Percentiles rank a stretch among this genome's conserved stretches.
Conservation (phyloP, 1,140 invertebrate species). For the Drosophila simulans region DNA sequence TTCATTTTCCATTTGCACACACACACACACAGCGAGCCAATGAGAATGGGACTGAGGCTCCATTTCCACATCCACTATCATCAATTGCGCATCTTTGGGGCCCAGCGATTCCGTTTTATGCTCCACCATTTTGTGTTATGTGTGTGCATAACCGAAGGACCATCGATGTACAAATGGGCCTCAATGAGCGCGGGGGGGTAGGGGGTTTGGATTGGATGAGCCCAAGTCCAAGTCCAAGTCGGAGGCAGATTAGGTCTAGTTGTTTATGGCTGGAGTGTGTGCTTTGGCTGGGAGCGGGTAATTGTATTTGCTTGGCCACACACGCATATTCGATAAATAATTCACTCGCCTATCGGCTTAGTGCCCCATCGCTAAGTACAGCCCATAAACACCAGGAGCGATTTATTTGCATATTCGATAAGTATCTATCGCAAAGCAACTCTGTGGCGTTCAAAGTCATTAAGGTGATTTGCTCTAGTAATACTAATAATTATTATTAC, state of each 20-base stretch:
- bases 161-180: slow-evolving; percentile 33
- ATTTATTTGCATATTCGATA: slow-evolving; percentile 39
- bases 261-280: slow-evolving; percentile 39
- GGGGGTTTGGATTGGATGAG: background rate
- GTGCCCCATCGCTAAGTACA: slow-evolving; percentile 10
- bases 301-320: slow-evolving; percentile 44
- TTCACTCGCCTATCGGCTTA: slow-evolving; percentile 46
- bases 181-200: background rate
- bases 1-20: slow-evolving; percentile 78
- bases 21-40: background rate
- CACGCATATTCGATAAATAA: slow-evolving; percentile 51
- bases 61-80: slow-evolving; percentile 62
- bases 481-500: too few relatives aligned
- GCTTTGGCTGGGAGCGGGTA: slow-evolving; percentile 23
- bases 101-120: slow-evolving; percentile 68
- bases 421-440: slow-evolving; percentile 9
- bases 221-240: background rate
- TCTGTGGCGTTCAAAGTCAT: background rate
- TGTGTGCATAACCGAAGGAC: slow-evolving; percentile 37
- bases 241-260: slow-evolving; percentile 42
- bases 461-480: background rate
- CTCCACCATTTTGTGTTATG: slow-evolving; percentile 66
- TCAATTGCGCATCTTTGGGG: slow-evolving; percentile 71
- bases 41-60: background rate
- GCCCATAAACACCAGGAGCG: background rate